phyloP scores from a whole-genome alignment of 2,888 invertebrate genomes.

The Brassicogethes aeneus region DNA sequence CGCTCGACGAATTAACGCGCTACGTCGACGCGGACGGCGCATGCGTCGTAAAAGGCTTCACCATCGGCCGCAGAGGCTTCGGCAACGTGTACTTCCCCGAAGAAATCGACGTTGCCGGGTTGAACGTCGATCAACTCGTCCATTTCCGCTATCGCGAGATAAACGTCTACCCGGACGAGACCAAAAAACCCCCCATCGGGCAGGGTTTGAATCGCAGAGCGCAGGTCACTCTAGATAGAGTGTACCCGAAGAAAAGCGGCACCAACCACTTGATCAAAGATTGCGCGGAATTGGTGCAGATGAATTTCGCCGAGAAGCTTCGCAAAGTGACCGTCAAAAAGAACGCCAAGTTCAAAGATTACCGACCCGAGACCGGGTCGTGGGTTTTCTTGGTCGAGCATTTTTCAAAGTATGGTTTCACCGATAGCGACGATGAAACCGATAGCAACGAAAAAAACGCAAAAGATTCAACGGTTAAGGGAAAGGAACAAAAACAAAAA shows the following conservation, averaged over 20 bases:
- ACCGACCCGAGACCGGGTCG: slow-evolving; percentile 84
- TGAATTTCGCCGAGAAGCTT: slow-evolving; percentile 81
- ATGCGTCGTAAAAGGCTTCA: slow-evolving; percentile 79
- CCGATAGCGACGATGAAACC: slow-evolving; percentile 77
- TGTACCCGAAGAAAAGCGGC: slow-evolving; percentile 89
- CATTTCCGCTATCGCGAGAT: slow-evolving; percentile 92
- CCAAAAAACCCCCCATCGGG: slow-evolving; percentile 80
- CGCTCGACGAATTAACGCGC: slow-evolving; percentile 67
- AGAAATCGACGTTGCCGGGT: slow-evolving; percentile 71
- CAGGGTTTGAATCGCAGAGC: slow-evolving; percentile 80
- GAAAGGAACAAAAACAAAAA: slow-evolving; percentile 2
- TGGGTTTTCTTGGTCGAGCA: slow-evolving; percentile 96
- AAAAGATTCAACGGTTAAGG: not conserved
- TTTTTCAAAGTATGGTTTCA: slow-evolving; percentile 84
- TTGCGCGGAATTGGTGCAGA: slow-evolving; percentile 61
- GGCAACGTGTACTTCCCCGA: slow-evolving; percentile 85
- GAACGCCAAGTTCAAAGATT: slow-evolving; percentile 82
- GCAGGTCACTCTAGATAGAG: slow-evolving; percentile 84
- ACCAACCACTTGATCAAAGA: slow-evolving; percentile 72
- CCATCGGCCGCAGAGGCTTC: slow-evolving; percentile 81
- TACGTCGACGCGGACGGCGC: slow-evolving; percentile 65
- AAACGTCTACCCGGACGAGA: slow-evolving; percentile 87
- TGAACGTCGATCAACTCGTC: slow-evolving; percentile 83
- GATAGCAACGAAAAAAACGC: slow-evolving; percentile 10
- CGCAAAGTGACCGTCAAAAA: slow-evolving; percentile 78